Base-by-base conservation (phyloP, 2,888 invertebrate genomes). In the Lampropteryx suffumata region DNA sequence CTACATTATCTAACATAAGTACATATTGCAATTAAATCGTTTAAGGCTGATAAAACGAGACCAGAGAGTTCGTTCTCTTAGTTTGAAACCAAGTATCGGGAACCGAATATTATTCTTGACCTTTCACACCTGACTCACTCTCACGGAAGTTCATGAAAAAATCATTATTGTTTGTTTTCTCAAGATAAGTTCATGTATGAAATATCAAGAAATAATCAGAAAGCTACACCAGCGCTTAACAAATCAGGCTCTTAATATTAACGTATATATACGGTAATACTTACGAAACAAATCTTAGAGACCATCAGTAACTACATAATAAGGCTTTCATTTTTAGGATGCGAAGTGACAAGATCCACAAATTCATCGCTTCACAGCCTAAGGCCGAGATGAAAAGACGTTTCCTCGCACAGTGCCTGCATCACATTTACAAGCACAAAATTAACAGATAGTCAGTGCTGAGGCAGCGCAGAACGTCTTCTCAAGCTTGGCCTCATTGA, bases 221-320 rank as follows among this genome's bases (percentile, higher is more conserved):
- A 24, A 24, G 5, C 24, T 24, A 6, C 7, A 24, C 7, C 3
- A 24, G 3, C 24, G 7, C 24, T 24, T 24, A 24, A 6, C 7
- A n/a, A 24, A 24, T 24, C 24, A 7, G 5, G 5, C 7, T 5
- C 24, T 24, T 24, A 24, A 2, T 6, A 24, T 21, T 21, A 24
- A 5, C 5, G 5, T 7, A 24, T 7, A 2, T 21, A 21, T 3
- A 21, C 24, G 24, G 3, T 24, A 7, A 12, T 39, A 37, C 26
- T 4, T 56, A 61, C 54, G 57, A 43, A 61, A 59, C 34, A 28
- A 29, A 45, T 59, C 58, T 62, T 61, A 61, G 57, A 60, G 49
- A 59, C 60, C 63, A 65, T 64, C 61, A 56, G 63, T 62, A 61
- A 61, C 61, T 67, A 66, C 57, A 53, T 62, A 67, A 73, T 66